These are phyloP conservation scores for Hermaeophaga mercurialis DNA, from an alignment of 2,888 invertebrate species.

Conservation along the genomic window DNA sequence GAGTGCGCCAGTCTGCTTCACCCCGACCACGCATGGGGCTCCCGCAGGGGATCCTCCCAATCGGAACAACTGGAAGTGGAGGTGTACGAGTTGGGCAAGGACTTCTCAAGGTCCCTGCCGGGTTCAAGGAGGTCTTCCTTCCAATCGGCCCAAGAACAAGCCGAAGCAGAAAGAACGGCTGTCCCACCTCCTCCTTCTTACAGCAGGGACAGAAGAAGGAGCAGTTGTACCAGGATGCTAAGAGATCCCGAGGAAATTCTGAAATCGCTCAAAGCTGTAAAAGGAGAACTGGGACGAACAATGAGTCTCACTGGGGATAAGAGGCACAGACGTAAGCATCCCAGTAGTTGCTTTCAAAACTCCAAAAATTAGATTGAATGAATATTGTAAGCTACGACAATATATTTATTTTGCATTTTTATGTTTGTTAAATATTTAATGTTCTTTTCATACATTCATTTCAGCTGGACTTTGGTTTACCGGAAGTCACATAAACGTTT, in stretches of 20 bases:
- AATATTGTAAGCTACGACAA: too few species aligned
- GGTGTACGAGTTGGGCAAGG: conserved; percentile 82
- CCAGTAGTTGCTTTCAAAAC: too few species aligned
- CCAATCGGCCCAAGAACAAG: conserved; percentile 64
- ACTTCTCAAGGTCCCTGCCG: conserved; percentile 84
- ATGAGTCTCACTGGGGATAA: conserved; percentile 75
- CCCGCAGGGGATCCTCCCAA: conserved; percentile 85
- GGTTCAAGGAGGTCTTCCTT: conserved; percentile 85
- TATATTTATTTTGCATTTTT: too few species aligned
- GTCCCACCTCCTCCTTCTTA: conserved; percentile 62
- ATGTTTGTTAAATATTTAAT: too few species aligned
- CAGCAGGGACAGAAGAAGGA: conserved; percentile 74
- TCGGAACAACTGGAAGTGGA: conserved; percentile 81
- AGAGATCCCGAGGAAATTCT: conserved; percentile 86
- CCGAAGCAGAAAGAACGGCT: conserved; percentile 57
- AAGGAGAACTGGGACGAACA: conserved; percentile 80
- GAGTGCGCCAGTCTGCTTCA: conserved; percentile 79
- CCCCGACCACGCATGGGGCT: conserved; percentile 84
- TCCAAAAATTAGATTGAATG: too few species aligned
- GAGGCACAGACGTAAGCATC: conserved; percentile 63
- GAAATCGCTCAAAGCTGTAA: conserved; percentile 79
- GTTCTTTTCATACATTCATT: too few species aligned
- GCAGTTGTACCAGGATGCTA: conserved; percentile 73
- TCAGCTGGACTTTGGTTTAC: too few species aligned
- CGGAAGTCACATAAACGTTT: too few species aligned